A percentile compares a stretch with the other conserved stretches of the same genome.
Conservation (phyloP, 2,888 invertebrate species). For the Pandemis corylana region DNA sequence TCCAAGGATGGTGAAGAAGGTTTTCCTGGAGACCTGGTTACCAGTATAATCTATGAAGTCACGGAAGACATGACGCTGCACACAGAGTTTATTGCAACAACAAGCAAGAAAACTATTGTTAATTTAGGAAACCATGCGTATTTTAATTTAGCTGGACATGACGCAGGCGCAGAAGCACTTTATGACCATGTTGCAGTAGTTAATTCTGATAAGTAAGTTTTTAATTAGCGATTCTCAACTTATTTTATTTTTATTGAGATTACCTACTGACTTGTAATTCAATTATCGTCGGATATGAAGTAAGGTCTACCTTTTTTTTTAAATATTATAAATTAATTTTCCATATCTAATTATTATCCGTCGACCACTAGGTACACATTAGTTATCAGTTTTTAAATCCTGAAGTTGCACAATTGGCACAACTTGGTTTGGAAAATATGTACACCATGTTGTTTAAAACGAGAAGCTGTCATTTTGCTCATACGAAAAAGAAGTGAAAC, state of each 20-base stretch:
- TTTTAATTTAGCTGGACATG: slow-evolving; percentile 96
- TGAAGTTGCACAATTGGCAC: no score
- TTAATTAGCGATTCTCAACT: not conserved
- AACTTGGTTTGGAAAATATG: no score
- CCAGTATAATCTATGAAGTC: slow-evolving; percentile 88
- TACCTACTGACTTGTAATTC: no score
- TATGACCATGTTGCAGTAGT: slow-evolving; percentile 88
- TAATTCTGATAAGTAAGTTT: slow-evolving; percentile 88
- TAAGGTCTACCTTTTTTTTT: no score
- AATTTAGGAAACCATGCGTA: slow-evolving; percentile 97
- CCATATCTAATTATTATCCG: no score
- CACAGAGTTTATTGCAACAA: slow-evolving; percentile 89
- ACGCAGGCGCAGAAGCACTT: slow-evolving; percentile 86
- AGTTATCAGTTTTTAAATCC: no score
- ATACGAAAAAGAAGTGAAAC: no score
- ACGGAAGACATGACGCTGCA: slow-evolving; percentile 88
- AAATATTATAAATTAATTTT: no score
- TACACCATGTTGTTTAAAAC: no score
- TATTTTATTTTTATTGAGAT: not conserved
- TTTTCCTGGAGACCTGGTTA: slow-evolving; percentile 93
- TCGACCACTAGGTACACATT: no score
- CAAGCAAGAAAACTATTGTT: slow-evolving; percentile 92
- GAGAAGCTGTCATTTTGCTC: no score
- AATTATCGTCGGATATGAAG: no score
- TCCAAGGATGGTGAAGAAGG: slow-evolving; percentile 94